These are phyloP conservation scores for Bacillus rossius DNA, from an alignment of 1,140 invertebrate genomes.

Conservation along the genomic window DNA sequence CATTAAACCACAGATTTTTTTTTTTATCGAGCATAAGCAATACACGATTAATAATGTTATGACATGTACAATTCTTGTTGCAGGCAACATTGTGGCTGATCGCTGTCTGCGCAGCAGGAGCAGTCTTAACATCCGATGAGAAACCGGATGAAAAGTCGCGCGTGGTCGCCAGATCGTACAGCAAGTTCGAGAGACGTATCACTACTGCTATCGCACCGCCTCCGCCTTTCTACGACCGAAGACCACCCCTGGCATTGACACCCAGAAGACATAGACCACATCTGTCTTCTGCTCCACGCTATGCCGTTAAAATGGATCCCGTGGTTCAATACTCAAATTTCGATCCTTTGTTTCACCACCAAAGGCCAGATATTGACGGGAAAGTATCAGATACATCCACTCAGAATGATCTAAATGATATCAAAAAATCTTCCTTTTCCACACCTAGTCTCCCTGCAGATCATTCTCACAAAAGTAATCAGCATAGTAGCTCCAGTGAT, in stretches of 20 bases:
- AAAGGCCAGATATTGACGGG: neutral
- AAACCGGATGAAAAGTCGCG: no score
- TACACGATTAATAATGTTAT: no score
- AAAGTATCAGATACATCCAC: neutral
- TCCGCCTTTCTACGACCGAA: neutral
- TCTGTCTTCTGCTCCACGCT: slow-evolving; percentile 50
- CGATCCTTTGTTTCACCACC: slow-evolving; percentile 62
- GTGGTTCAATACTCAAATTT: slow-evolving; percentile 70
- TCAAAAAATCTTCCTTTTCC: neutral
- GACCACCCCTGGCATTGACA: neutral
- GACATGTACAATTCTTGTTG: no score
- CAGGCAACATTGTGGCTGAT: no score
- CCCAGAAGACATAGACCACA: slow-evolving; percentile 2
- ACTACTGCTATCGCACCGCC: no score
- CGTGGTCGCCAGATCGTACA: no score
- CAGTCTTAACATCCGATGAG: no score
- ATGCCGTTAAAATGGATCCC: slow-evolving; percentile 75
- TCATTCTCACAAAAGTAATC: neutral
- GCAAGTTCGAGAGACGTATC: no score
- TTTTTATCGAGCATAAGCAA: no score
- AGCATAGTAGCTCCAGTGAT: neutral
- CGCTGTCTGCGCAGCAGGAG: no score
- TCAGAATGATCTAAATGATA: neutral
- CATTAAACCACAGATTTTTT: no score
- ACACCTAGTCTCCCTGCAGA: neutral